Conservation (phyloP, 2,888 invertebrate genomes). For the Xestia rhomboidea region DNA sequence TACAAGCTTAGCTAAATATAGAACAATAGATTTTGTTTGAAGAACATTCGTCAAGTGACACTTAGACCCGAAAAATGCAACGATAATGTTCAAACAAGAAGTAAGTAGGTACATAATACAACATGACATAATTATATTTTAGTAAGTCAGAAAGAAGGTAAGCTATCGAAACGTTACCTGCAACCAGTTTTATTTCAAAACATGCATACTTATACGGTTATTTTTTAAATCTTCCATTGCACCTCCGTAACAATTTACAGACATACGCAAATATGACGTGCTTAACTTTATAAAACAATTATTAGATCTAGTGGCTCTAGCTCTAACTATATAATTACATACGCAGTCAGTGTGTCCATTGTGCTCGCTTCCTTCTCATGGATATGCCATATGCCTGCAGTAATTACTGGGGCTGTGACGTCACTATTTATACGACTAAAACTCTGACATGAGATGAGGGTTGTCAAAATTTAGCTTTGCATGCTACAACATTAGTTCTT, state of each 20-base stretch:
- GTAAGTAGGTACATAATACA: no score
- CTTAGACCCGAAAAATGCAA: no score
- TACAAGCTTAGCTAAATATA: slow-evolving; percentile 6
- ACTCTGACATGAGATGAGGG: slow-evolving; percentile 7
- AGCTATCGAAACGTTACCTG: no score
- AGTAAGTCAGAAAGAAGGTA: no score
- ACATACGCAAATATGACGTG: slow-evolving; percentile 2
- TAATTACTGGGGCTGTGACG: slow-evolving; percentile 44
- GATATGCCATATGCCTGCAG: slow-evolving; percentile 30
- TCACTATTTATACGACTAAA: slow-evolving; percentile 9
- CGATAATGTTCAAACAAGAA: no score
- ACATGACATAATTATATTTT: no score
- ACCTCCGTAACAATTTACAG: background rate
- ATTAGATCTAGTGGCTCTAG: slow-evolving; percentile 33
- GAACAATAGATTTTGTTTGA: background rate
- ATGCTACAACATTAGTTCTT: background rate
- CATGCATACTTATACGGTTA: no score
- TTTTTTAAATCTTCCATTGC: background rate
- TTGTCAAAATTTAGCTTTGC: slow-evolving; percentile 11
- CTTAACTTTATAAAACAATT: slow-evolving; percentile 41
- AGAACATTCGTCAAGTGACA: background rate
- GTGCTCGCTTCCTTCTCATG: slow-evolving; percentile 65
- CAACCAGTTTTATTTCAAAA: no score
- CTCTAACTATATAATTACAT: slow-evolving; percentile 59
- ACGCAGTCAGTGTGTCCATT: slow-evolving; percentile 62